Conservation (phyloP, 2,888 invertebrate species). For the Lasiommata megera region DNA sequence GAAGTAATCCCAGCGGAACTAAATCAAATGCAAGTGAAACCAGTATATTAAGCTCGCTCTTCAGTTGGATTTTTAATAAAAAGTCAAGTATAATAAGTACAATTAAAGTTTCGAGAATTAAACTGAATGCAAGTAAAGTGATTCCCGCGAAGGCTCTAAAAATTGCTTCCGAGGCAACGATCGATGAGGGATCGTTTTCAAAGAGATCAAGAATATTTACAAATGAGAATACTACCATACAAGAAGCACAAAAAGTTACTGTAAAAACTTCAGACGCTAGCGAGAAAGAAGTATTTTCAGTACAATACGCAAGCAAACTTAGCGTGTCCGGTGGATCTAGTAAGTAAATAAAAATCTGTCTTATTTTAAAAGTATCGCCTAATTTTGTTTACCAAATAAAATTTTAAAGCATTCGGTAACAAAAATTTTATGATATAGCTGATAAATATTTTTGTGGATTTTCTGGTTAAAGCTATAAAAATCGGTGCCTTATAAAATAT, state of each 20-base stretch:
- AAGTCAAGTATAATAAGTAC: neutral
- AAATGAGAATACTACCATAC: neutral
- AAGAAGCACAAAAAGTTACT: neutral
- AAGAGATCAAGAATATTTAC: neutral
- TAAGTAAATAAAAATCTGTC: constrained; percentile 2
- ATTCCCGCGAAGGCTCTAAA: neutral
- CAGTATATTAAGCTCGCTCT: neutral
- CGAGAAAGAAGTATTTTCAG: constrained; percentile 14
- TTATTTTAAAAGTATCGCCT: too few relatives aligned
- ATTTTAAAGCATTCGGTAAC: too few relatives aligned
- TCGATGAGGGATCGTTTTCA: neutral
- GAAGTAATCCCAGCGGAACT: neutral
- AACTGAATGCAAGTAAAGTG: neutral
- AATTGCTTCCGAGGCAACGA: neutral
- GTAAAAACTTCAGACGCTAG: neutral
- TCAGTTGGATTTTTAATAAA: constrained; percentile 4
- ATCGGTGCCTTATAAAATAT: too few relatives aligned
- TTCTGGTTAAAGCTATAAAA: too few relatives aligned
- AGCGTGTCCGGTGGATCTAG: neutral
- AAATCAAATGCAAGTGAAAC: neutral
- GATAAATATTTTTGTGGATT: too few relatives aligned
- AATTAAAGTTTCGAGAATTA: neutral
- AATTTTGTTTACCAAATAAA: too few relatives aligned
- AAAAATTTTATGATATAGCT: too few relatives aligned
- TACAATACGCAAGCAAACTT: constrained; percentile 1